A percentile compares a stretch with the other conserved stretches of the same genome.
Evolutionary conservation across 92 coral and sea anemone genomes (phyloP).

Genomic region (Phymanthus crucifer): DNA sequence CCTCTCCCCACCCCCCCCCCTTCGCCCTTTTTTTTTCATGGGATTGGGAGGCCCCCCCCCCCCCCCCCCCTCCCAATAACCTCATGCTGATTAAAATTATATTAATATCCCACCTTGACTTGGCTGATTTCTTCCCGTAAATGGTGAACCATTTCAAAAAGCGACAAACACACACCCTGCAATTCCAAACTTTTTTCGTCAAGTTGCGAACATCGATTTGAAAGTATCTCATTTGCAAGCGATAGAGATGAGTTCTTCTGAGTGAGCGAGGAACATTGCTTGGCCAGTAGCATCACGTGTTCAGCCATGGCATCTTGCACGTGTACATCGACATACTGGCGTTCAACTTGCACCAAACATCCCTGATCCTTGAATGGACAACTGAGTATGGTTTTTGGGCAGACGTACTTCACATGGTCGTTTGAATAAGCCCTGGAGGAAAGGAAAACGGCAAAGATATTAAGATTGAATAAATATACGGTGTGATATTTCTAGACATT

Average conservation of each 20-base stretch:
- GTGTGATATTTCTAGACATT: not conserved
- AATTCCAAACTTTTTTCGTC: too few relatives aligned
- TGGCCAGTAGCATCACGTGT: too few relatives aligned
- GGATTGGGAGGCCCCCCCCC: too few relatives aligned
- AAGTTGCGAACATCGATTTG: too few relatives aligned
- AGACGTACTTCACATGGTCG: not conserved
- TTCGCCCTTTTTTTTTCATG: too few relatives aligned
- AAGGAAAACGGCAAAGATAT: not conserved
- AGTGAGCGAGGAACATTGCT: not conserved
- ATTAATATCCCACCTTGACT: too few relatives aligned
- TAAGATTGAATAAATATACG: not conserved
- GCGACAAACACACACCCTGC: too few relatives aligned
- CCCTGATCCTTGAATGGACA: conserved; percentile 3
- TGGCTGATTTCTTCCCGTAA: too few relatives aligned
- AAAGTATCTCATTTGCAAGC: not conserved
- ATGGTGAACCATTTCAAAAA: too few relatives aligned
- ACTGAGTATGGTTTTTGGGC: not conserved
- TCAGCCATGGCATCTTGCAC: not conserved
- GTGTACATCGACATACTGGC: not conserved
- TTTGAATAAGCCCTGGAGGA: not conserved
- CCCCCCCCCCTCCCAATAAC: too few relatives aligned
- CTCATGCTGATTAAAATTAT: too few relatives aligned
- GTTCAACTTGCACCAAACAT: not conserved
- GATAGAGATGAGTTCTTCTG: not conserved
- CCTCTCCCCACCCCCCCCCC: too few relatives aligned